Evolutionary conservation across 2,888 invertebrate species (phyloP).

Genomic region (Julus scanicus): DNA sequence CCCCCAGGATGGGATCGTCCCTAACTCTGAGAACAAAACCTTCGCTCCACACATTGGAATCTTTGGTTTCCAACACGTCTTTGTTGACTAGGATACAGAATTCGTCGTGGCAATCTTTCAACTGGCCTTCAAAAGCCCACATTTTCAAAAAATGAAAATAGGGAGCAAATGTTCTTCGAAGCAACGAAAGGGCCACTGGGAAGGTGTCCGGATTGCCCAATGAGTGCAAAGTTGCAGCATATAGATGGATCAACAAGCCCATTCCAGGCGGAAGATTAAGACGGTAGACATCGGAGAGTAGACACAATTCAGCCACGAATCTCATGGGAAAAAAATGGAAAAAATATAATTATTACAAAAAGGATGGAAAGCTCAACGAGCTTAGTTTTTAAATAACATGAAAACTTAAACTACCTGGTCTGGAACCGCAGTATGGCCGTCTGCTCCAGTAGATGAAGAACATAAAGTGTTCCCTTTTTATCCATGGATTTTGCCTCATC

Average conservation of each 20-base stretch:
- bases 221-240: not conserved
- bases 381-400: not conserved
- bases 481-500: not conserved
- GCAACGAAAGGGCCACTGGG: conserved; percentile 7
- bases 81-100: not conserved
- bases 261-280: conserved; percentile 20
- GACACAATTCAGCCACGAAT: not conserved
- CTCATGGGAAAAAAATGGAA: not conserved
- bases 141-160: not conserved
- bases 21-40: not conserved
- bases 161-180: not conserved
- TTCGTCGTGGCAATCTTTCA: not conserved
- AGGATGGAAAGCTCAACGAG: not conserved
- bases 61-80: not conserved
- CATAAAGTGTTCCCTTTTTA: not conserved
- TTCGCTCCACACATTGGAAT: not conserved
- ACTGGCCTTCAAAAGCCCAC: conserved; percentile 41
- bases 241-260: not conserved
- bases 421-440: not conserved
- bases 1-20: not conserved
- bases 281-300: not conserved
- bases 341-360: too few relatives aligned
- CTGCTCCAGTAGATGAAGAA: not conserved
- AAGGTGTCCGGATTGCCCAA: not conserved
- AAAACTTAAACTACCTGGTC: not conserved